Conservation (phyloP, 2,888 invertebrate species). For the Cephus nigrinus region DNA sequence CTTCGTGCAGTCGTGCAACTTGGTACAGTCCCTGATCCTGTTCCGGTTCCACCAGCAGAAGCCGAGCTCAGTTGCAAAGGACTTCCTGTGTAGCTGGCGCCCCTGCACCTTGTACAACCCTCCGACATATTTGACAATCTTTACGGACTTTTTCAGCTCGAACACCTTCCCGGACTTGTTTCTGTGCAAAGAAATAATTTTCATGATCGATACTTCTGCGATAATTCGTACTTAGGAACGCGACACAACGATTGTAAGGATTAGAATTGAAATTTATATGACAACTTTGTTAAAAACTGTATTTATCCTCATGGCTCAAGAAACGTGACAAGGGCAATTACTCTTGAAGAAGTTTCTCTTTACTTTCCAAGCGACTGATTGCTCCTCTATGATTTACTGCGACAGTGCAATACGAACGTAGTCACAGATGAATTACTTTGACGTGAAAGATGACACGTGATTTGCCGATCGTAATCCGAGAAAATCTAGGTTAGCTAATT, state of each 20-base stretch:
- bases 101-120: constrained; percentile 57
- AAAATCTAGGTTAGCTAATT: constrained; percentile 52
- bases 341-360: background rate
- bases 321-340: background rate
- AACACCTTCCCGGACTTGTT: background rate
- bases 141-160: background rate
- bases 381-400: background rate
- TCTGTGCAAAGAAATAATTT: background rate
- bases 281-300: background rate
- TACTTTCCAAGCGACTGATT: background rate
- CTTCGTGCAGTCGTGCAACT: constrained; percentile 37
- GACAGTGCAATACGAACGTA: background rate
- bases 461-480: constrained; percentile 50
- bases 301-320: background rate
- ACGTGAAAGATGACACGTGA: constrained; percentile 5
- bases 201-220: background rate
- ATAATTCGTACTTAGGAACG: background rate
- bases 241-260: background rate
- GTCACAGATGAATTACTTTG: background rate
- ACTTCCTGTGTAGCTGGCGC: constrained; percentile 50
- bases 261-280: background rate
- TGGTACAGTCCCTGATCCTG: constrained; percentile 6
- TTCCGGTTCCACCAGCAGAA: constrained; percentile 46
- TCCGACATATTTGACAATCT: constrained; percentile 50
- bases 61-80: constrained; percentile 47